Evolutionary conservation across 2,888 invertebrate species (phyloP).

Genomic region (Seira ritae): DNA sequence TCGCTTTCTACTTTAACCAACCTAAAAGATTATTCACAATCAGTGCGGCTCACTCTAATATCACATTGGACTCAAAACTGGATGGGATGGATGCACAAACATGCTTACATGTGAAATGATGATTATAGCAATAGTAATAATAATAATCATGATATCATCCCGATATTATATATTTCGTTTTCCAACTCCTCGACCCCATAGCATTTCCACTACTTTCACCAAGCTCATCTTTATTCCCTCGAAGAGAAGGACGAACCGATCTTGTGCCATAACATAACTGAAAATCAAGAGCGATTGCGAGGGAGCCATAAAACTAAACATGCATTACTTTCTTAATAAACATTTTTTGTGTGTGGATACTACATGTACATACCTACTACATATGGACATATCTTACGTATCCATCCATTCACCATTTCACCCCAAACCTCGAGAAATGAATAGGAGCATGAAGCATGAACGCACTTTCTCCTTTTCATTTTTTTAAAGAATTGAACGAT

Average conservation of each 20-base stretch:
- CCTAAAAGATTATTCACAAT: constrained; percentile 7
- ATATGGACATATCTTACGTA: background rate
- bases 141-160: constrained; percentile 16
- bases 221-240: constrained; percentile 1
- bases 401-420: background rate
- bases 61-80: background rate
- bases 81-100: background rate
- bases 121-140: constrained; percentile 17
- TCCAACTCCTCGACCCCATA: constrained; percentile 22
- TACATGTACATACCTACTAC: background rate
- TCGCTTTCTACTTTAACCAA: background rate
- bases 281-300: constrained; percentile 31
- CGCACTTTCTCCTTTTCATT: background rate
- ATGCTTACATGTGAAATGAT: background rate
- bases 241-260: background rate
- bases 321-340: constrained; percentile 22
- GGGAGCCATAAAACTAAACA: constrained; percentile 47
- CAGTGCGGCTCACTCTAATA: background rate
- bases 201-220: constrained; percentile 28
- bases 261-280: background rate
- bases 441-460: background rate
- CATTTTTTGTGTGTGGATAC: background rate
- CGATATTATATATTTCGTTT: constrained; percentile 18
- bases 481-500: constrained; percentile 12
- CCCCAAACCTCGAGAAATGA: background rate